Evolutionary conservation across 2,888 invertebrate genomes (phyloP), one percentile per base, ranked within the genome.

Genomic region (Andrena bucephala): DNA sequence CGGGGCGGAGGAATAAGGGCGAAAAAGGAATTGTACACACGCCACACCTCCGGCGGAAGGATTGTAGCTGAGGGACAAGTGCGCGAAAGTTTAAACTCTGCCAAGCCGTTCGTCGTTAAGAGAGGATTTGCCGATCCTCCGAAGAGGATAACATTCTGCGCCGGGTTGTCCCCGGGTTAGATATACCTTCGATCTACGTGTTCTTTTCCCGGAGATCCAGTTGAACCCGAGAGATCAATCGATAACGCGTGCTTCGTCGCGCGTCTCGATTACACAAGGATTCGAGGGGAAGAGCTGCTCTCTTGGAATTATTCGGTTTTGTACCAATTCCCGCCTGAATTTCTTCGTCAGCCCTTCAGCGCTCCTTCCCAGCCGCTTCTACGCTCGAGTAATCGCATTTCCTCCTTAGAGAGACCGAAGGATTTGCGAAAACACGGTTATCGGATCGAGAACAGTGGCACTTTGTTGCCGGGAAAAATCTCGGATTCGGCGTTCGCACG

Each of bases 51-150:
- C 62, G 59, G 52, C 24, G 42, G 62, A 52, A 31, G 42, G 77
- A 74, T 76, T 75, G 66, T 74, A 72, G 69, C 48, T 13, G 42
- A 57, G 48, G 69, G 70, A 80, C 81, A 85, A 81, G 73, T 74
- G 66, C 52, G 59, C 36, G 66, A 87, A 89, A 88, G 78, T 89
- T 89, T 85, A 85, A 87, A 88, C 86, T 90, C 88, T 83, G 80
- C 70, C 84, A 78, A 85, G 87, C 84, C 79, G 86, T 82, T 83
- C 85, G 90, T 87, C 85, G 90, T 91, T 91, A 90, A 89, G 87
- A 85, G 87, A 86, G 89, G 91, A 90, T 91, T 91, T 91, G 88
- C 88, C 72, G 86, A 86, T 86, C 77, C 86, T 87, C 77, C 73
- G 42, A 29, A 57, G 72, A 74, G 75, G 80, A 83, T 84, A 81